Conservation (phyloP, 2,113 vertebrate species). For the Craseonycteris thonglongyai region DNA sequence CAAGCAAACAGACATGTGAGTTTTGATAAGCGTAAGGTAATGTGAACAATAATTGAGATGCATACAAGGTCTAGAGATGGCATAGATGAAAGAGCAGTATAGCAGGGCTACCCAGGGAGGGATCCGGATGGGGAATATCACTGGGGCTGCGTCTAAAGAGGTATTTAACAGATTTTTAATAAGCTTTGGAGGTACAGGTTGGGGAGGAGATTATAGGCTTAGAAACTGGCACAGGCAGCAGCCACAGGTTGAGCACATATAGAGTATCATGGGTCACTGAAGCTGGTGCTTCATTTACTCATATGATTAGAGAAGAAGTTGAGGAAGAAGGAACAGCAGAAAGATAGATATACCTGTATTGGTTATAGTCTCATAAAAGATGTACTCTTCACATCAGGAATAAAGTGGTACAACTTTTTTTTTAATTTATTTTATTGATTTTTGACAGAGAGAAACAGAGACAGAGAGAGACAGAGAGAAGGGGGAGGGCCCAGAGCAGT, state of each 20-base stretch:
- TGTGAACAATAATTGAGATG: not conserved
- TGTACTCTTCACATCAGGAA: not conserved
- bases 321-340: not conserved
- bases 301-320: not conserved
- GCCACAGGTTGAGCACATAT: not conserved
- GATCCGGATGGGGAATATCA: not conserved
- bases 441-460: too few species aligned
- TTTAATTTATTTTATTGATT: too few species aligned
- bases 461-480: too few species aligned
- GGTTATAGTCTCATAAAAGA: not conserved
- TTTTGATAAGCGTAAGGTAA: not conserved
- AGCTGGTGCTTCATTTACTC: not conserved
- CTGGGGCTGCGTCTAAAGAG: not conserved
- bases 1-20: not conserved
- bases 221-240: not conserved
- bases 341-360: not conserved
- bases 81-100: not conserved
- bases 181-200: not conserved
- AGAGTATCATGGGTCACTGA: not conserved
- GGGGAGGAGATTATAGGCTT: not conserved
- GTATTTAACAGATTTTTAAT: not conserved
- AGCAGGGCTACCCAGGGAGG: not conserved
- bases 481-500: too few species aligned
- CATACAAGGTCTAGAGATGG: not conserved
- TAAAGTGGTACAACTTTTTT: not conserved